Percentiles rank a stretch among this genome's conserved stretches.
These are phyloP conservation scores for Eurypyga helias DNA, from an alignment of 2,113 vertebrate genomes.

Conservation along the genomic window DNA sequence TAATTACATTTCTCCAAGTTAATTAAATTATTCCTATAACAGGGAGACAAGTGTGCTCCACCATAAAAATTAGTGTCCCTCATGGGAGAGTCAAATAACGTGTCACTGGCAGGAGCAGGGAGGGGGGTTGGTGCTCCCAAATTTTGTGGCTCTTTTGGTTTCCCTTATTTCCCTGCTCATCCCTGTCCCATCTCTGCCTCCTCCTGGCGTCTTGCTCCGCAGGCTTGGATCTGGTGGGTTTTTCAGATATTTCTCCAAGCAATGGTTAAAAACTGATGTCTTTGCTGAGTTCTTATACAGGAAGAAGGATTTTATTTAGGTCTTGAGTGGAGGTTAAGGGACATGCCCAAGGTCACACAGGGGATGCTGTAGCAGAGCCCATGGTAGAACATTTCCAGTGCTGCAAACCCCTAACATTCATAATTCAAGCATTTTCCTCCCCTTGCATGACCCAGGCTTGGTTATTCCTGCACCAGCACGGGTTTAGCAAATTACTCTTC, in stretches of 20 bases:
- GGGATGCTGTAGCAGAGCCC: neutral
- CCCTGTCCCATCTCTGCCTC: rapidly evolving
- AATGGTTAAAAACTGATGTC: neutral
- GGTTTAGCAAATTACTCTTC: neutral
- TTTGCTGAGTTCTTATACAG: neutral
- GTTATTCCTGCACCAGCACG: rapidly evolving
- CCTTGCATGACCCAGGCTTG: rapidly evolving
- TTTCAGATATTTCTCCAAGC: neutral
- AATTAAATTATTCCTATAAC: conserved; percentile 76
- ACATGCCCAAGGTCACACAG: neutral
- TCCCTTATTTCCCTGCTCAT: neutral
- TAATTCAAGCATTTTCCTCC: rapidly evolving
- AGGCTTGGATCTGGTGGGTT: rapidly evolving
- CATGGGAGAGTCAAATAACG: neutral
- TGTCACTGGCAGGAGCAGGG: rapidly evolving
- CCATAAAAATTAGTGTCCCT: conserved; percentile 14
- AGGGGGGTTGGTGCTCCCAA: neutral
- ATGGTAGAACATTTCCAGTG: rapidly evolving
- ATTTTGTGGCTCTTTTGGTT: neutral
- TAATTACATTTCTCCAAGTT: conserved; percentile 78
- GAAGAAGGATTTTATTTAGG: neutral
- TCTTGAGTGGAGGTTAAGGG: rapidly evolving
- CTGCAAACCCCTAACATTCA: too few species aligned
- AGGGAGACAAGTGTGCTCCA: conserved; percentile 28
- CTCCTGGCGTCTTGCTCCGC: rapidly evolving